Conservation (phyloP, 2,797 vertebrate species). For the Anas acuta region DNA sequence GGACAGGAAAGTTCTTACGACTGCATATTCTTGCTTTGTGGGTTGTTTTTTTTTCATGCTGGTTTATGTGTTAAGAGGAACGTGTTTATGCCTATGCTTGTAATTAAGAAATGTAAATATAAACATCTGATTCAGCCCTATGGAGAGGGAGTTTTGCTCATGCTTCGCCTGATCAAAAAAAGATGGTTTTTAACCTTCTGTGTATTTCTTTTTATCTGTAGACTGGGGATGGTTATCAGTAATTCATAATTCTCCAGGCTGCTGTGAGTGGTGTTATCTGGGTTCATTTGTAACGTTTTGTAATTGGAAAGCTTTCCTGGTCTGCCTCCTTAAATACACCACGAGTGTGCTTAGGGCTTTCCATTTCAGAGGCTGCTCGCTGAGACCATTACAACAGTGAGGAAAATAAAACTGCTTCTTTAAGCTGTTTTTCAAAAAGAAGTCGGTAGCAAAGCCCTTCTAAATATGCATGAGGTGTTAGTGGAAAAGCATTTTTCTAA, state of each 20-base stretch:
- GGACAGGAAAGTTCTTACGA: not conserved
- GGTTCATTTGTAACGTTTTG: not conserved
- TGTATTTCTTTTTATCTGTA: not conserved
- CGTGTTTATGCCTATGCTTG: not conserved
- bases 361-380: not conserved
- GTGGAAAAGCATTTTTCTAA: constrained; percentile 25
- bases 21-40: not conserved
- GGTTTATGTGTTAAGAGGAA: not conserved
- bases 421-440: not conserved
- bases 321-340: not conserved
- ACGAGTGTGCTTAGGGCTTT: constrained; percentile 13
- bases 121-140: not conserved
- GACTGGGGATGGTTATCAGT: not conserved
- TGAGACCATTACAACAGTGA: not conserved
- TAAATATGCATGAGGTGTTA: constrained; percentile 13
- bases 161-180: constrained; percentile 4
- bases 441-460: not conserved
- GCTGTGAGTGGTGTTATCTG: not conserved
- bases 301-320: constrained; percentile 8
- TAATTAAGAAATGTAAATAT: not conserved
- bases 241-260: not conserved
- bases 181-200: not conserved
- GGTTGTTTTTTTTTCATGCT: not conserved
- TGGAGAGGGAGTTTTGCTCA: not conserved
- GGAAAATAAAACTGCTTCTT: constrained; percentile 8